These are phyloP conservation scores for Harpagifer antarcticus DNA, from an alignment of 2,797 vertebrate species.

Conservation along the genomic window DNA sequence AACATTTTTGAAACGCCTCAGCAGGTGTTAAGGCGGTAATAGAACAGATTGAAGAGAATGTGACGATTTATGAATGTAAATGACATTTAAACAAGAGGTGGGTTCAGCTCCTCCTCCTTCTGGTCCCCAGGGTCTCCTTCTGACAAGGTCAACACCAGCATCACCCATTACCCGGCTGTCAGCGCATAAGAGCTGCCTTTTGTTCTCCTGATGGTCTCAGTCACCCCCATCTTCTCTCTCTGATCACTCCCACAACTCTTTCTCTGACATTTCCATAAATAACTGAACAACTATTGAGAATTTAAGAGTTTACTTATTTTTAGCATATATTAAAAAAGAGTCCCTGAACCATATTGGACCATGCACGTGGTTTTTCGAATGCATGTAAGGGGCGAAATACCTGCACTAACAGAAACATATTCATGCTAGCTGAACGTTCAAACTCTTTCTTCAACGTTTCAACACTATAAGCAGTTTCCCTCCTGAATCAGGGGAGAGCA, in stretches of 20 bases:
- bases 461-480: neutral
- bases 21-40: neutral
- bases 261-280: neutral
- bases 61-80: slow-evolving; percentile 40
- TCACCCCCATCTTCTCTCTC: neutral
- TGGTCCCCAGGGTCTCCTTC: slow-evolving; percentile 56
- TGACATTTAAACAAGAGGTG: neutral
- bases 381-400: neutral
- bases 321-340: neutral
- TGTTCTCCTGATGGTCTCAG: slow-evolving; percentile 41
- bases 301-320: neutral
- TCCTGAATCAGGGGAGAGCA: too few relatives aligned
- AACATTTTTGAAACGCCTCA: too few relatives aligned
- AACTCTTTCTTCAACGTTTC: neutral
- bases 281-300: neutral
- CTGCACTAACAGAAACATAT: neutral
- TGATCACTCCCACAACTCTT: neutral
- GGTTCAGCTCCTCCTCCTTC: slow-evolving; percentile 10
- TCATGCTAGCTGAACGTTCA: neutral
- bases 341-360: neutral
- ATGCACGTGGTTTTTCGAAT: neutral
- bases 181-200: slow-evolving; percentile 41
- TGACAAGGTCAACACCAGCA: slow-evolving; percentile 70
- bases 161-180: slow-evolving; percentile 50
- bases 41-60: neutral